Base-by-base conservation (phyloP, 2,113 vertebrate genomes). In the Bungarus multicinctus region DNA sequence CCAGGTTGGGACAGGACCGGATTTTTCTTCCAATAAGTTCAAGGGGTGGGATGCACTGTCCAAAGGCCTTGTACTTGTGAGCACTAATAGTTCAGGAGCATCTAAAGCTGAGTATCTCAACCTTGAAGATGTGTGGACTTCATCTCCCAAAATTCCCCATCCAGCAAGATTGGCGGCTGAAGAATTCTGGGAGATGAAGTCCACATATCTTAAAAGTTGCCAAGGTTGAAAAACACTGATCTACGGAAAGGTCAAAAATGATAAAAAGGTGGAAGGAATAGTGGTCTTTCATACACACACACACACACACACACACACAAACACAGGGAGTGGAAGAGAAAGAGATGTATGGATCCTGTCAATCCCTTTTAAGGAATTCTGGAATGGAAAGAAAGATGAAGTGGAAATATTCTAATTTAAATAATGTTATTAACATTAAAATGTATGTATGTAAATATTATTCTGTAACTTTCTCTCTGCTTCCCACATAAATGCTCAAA, bases 401-500 rank as follows among this genome's bases (percentile, higher is more conserved):
- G 34, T 39, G 74, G 74, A 81, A 81, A 81, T 30, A 58, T 87
- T 87, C 45, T 60, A 91, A 55, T 87, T 25, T 91, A 22, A n/a
- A 23, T 27, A 27, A 43, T 54, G 45, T 57, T 54, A 53, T 88
- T 69, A 43, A n/a, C 20, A 47, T 34, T 53, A 54, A 91, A 20
- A 87, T 87, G 27, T 60, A 45, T 2, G 11, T 27, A 85, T 81
- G 58, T 39, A 54, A 54, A 74, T 89, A 53, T 89, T 87, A 86
- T 45, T 4, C 27, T 34, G 57, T 18, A 55, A 81, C 92, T 58
- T 81, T 60, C 55, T 91, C 27, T 54, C 69, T 85, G 43, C 7
- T 25, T 91, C 91, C 93, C 27, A 1, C 69, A 2, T 18, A 89
- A 94, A 89, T 60, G 93, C 27, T 91, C 91, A 64, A 23, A 57